Percentiles rank a stretch among this genome's conserved stretches.
Evolutionary conservation across 1,140 invertebrate species (phyloP).

Genomic region (Cepaea nemoralis): DNA sequence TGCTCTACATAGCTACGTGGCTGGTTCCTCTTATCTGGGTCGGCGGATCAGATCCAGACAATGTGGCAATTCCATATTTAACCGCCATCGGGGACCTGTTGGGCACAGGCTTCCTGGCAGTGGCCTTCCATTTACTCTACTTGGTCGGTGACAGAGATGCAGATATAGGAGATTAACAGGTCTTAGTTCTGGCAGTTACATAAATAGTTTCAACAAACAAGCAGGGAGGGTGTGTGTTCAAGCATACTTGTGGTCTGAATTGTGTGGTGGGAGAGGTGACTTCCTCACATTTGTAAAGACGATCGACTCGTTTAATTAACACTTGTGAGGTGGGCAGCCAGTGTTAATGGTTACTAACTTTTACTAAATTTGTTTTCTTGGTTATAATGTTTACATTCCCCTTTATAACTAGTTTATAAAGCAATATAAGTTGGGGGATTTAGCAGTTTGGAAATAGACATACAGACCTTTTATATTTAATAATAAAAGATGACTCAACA

Average conservation of each 20-base stretch:
- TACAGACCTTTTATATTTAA: too few species aligned
- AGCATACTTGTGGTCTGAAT: not conserved
- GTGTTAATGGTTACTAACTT: too few species aligned
- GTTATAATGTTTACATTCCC: too few species aligned
- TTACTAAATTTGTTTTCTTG: too few species aligned
- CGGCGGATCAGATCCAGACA: slow-evolving; percentile 90
- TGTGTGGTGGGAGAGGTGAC: not conserved
- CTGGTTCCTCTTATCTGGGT: slow-evolving; percentile 90
- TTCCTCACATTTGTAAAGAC: too few species aligned
- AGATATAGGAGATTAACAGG: slow-evolving; percentile 72
- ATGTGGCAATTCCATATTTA: slow-evolving; percentile 92
- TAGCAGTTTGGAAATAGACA: too few species aligned
- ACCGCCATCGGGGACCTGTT: slow-evolving; percentile 94
- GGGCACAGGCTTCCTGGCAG: slow-evolving; percentile 86
- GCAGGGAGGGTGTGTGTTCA: not conserved
- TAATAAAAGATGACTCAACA: too few species aligned
- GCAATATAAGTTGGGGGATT: too few species aligned
- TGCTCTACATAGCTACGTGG: slow-evolving; percentile 82
- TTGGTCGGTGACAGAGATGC: slow-evolving; percentile 78
- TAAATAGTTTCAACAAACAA: not conserved
- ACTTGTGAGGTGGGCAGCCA: too few species aligned
- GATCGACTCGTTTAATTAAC: too few species aligned
- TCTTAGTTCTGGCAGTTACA: not conserved
- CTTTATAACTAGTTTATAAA: too few species aligned
- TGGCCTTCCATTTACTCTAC: slow-evolving; percentile 86